Conservation (phyloP, 2,888 invertebrate species). For the Synergus japonicus region DNA sequence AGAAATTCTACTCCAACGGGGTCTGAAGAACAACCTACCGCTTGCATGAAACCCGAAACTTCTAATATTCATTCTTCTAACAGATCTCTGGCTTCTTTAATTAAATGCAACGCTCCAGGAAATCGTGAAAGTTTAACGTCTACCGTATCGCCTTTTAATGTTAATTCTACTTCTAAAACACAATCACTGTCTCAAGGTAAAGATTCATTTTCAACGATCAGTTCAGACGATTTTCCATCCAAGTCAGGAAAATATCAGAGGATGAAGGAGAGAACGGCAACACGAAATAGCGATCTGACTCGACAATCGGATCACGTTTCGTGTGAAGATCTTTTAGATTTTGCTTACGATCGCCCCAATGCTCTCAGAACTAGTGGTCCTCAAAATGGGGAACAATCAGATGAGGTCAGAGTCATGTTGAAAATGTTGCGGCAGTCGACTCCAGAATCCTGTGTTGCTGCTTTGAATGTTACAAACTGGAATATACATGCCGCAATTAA, state of each 20-base stretch:
- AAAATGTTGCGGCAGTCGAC: constrained; percentile 85
- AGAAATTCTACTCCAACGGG: constrained; percentile 59
- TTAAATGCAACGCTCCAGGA: neutral
- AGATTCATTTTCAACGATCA: neutral
- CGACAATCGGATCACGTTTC: constrained; percentile 87
- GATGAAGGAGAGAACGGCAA: constrained; percentile 51
- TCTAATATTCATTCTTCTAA: constrained; percentile 26
- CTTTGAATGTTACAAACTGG: constrained; percentile 91
- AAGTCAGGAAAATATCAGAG: constrained; percentile 16
- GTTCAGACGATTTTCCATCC: neutral
- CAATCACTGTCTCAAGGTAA: constrained; percentile 8
- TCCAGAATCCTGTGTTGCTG: constrained; percentile 87
- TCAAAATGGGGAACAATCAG: constrained; percentile 87
- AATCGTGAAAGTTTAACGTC: constrained; percentile 13
- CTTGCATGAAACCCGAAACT: constrained; percentile 27
- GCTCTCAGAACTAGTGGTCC: constrained; percentile 84
- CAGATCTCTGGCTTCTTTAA: constrained; percentile 44
- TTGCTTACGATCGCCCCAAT: constrained; percentile 89
- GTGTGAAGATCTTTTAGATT: constrained; percentile 93
- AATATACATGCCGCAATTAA: constrained; percentile 94
- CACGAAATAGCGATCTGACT: constrained; percentile 63
- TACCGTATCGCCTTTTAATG: constrained; percentile 2
- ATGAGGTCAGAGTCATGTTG: constrained; percentile 94
- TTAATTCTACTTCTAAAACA: constrained; percentile 10
- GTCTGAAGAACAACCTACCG: constrained; percentile 51